Base-by-base conservation (phyloP, 1,140 invertebrate genomes). In the Drosophila nebulosa region DNA sequence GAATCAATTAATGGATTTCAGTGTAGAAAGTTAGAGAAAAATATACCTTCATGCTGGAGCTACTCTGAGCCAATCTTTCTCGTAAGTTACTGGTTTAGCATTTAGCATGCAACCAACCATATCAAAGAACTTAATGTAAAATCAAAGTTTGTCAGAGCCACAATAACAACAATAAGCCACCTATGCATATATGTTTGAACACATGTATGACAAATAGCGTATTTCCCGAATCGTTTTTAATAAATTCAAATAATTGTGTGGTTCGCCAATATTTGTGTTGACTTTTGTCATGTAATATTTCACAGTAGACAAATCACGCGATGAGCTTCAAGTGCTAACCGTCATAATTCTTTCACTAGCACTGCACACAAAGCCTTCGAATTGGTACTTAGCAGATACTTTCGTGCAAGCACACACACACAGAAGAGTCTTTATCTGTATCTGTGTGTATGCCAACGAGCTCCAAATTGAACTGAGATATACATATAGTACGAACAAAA, bases 181-280 rank as follows among this genome's bases (percentile, higher is more conserved):
- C 26, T 53, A 21, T 32, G 10, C 12, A 56, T 14, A 56, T 56
- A 55, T 18, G 52, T 55, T 16, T 12, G 30, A 30, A 50, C 42
- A 22, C 16, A 21, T 50, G 42, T 50, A 12, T 51, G 18, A 22
- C 22, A n/a, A 12, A 26, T 52, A 52, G 22, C n/a, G 16, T 26
- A 2, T 9, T 16, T 53, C n/a, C 6, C 22, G 3, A 3, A 55
- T 26, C 14, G 9, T 55, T 55, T 32, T 30, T 18, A 27, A 7
- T 30, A 16, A 55, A 32, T 32, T 55, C 14, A 30, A 55, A 55
- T 55, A 55, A 27, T 30, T 32, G 22, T 55, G 14, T 30, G 52
- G 52, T 73, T 72, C 51, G 69, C 69, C 68, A 3, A 73, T 72
- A 69, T 72, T 72, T 71, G 60, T 60, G 70, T 69, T 69, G 71